These are phyloP conservation scores for Tyria jacobaeae DNA, from an alignment of 2,888 invertebrate species.

Conservation along the genomic window DNA sequence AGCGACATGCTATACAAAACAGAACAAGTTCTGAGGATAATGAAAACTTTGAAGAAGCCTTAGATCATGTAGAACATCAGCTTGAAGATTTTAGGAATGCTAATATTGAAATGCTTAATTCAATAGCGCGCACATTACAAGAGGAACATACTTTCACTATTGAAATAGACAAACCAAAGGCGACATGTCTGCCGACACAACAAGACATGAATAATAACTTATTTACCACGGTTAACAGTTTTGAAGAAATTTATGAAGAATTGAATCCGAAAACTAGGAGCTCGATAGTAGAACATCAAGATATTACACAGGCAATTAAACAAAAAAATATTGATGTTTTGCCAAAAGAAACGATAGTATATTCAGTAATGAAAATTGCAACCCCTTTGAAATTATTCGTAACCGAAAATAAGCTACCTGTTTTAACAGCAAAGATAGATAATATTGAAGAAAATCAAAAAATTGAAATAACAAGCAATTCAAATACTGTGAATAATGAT, in stretches of 20 bases:
- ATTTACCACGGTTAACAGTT: slow-evolving; percentile 70
- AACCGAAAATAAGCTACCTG: slow-evolving; percentile 54
- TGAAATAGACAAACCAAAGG: slow-evolving; percentile 50
- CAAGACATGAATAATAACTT: slow-evolving; percentile 75
- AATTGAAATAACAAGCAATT: slow-evolving; percentile 13
- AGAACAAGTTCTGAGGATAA: slow-evolving; percentile 82
- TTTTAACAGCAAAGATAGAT: slow-evolving; percentile 61
- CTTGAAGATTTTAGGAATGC: slow-evolving; percentile 73
- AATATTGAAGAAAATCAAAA: slow-evolving; percentile 40
- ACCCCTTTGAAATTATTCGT: slow-evolving; percentile 56
- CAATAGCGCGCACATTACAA: slow-evolving; percentile 79
- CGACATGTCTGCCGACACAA: slow-evolving; percentile 31
- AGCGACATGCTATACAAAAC: slow-evolving; percentile 35
- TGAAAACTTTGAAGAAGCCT: slow-evolving; percentile 82
- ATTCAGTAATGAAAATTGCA: slow-evolving; percentile 51
- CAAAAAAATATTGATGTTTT: slow-evolving; percentile 30
- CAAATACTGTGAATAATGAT: background rate
- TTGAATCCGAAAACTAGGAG: slow-evolving; percentile 49
- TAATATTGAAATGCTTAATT: slow-evolving; percentile 79
- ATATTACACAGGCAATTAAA: background rate
- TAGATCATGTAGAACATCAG: slow-evolving; percentile 78
- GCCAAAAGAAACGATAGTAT: slow-evolving; percentile 54
- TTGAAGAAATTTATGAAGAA: slow-evolving; percentile 82
- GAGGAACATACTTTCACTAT: slow-evolving; percentile 71
- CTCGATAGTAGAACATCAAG: slow-evolving; percentile 1